Evolutionary conservation across 1,140 invertebrate genomes (phyloP).

Genomic region (Zophobas atratus): DNA sequence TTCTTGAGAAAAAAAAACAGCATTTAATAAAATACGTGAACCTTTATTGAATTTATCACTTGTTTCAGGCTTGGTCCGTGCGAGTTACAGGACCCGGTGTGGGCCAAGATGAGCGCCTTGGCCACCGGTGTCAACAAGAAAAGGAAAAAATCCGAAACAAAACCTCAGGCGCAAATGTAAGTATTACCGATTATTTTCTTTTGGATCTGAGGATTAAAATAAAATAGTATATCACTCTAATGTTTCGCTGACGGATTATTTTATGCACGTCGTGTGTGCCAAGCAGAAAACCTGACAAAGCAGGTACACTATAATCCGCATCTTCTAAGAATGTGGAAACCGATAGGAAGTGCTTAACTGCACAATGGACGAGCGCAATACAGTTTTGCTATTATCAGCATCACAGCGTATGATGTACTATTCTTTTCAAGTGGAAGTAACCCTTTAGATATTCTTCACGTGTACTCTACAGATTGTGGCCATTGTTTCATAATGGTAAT

Average conservation of each 20-base stretch:
- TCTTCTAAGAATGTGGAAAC: slow-evolving; percentile 29
- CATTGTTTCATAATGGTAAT: slow-evolving; percentile 18
- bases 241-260: slow-evolving; percentile 41
- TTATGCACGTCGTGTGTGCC: slow-evolving; percentile 7
- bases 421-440: slow-evolving; percentile 25
- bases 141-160: slow-evolving; percentile 86
- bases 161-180: slow-evolving; percentile 88
- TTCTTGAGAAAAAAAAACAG: background rate
- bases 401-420: slow-evolving; percentile 9
- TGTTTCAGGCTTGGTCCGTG: slow-evolving; percentile 82
- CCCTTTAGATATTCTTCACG: slow-evolving; percentile 2
- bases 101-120: slow-evolving; percentile 88
- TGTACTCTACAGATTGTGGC: background rate
- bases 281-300: slow-evolving; percentile 25
- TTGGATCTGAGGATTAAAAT: background rate
- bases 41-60: slow-evolving; percentile 19
- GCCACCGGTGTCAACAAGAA: slow-evolving; percentile 83
- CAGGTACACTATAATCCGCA: slow-evolving; percentile 34
- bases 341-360: slow-evolving; percentile 48
- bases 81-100: slow-evolving; percentile 86
- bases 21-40: background rate
- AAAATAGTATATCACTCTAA: background rate
- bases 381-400: slow-evolving; percentile 40
- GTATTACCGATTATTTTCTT: slow-evolving; percentile 61
- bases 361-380: slow-evolving; percentile 40